These are phyloP conservation scores for Polietes domitor DNA, from an alignment of 2,888 invertebrate genomes.

Conservation along the genomic window DNA sequence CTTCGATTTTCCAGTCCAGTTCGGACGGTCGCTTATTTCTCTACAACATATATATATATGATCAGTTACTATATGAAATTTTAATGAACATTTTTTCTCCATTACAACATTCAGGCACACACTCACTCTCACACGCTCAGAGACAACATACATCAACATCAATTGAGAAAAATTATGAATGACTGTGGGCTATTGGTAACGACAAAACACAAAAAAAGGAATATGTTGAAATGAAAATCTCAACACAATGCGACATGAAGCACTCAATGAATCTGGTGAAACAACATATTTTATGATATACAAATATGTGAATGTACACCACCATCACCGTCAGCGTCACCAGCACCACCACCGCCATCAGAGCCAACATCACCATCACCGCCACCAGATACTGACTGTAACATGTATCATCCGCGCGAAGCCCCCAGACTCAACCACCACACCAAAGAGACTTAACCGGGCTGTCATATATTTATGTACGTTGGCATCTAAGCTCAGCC, in stretches of 20 bases:
- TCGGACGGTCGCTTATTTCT: neutral
- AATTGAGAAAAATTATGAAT: conserved; percentile 67
- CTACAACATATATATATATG: neutral
- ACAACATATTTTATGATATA: conserved; percentile 69
- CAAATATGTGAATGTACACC: conserved; percentile 66
- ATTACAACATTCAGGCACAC: neutral
- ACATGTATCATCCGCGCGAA: neutral
- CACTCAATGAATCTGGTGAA: conserved; percentile 70
- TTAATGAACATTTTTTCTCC: neutral
- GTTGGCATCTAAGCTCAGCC: conserved; percentile 1
- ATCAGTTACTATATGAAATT: neutral
- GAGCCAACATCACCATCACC: neutral
- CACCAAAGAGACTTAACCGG: neutral
- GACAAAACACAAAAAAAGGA: conserved; percentile 36
- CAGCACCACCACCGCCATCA: conserved; percentile 25
- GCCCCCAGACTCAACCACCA: conserved; percentile 17
- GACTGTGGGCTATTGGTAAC: conserved; percentile 68
- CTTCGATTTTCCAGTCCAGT: neutral
- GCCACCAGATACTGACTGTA: conserved; percentile 36
- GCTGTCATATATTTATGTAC: conserved; percentile 14
- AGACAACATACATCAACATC: neutral
- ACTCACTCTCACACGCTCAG: no score
- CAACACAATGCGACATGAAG: conserved; percentile 65
- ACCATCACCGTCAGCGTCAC: conserved; percentile 21
- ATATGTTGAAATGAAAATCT: conserved; percentile 46